phyloP scores from a whole-genome alignment of 1,140 invertebrate species.

The Drusus annulatus region DNA sequence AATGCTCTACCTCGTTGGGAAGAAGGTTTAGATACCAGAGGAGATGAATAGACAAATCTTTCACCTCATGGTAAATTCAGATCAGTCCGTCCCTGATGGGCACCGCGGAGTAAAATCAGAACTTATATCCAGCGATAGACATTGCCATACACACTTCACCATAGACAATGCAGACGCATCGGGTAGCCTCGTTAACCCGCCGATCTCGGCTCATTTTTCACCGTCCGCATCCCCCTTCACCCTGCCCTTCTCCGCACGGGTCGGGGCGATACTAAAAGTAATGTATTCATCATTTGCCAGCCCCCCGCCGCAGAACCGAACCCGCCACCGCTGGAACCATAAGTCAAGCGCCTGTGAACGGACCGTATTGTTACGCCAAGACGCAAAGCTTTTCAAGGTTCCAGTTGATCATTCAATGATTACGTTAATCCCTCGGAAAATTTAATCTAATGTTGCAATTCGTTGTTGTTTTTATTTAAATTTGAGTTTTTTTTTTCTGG shows the following conservation, averaged over 20 bases:
- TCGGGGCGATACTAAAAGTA: conserved; percentile 1
- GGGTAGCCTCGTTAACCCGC: conserved; percentile 42
- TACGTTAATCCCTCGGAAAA: no score
- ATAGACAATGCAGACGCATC: conserved; percentile 40
- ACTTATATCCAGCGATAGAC: not conserved
- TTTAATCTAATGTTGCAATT: no score
- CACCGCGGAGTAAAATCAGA: no score
- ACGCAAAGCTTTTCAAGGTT: conserved; percentile 1
- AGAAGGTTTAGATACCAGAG: no score
- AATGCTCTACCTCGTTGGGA: no score
- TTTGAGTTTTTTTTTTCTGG: no score
- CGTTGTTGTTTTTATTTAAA: no score
- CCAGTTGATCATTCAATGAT: no score
- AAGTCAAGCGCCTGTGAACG: conserved; percentile 29
- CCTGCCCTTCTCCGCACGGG: not conserved
- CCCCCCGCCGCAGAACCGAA: conserved; percentile 31
- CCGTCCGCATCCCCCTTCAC: not conserved
- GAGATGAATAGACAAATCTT: no score
- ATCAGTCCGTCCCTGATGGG: no score
- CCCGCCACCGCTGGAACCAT: conserved; percentile 16
- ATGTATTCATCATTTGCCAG: conserved; percentile 45
- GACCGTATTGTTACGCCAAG: not conserved
- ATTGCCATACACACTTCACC: not conserved
- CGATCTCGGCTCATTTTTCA: conserved; percentile 38
- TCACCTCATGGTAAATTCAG: no score